Conservation (phyloP, 2,797 vertebrate species). For the Notolabrus celidotus region DNA sequence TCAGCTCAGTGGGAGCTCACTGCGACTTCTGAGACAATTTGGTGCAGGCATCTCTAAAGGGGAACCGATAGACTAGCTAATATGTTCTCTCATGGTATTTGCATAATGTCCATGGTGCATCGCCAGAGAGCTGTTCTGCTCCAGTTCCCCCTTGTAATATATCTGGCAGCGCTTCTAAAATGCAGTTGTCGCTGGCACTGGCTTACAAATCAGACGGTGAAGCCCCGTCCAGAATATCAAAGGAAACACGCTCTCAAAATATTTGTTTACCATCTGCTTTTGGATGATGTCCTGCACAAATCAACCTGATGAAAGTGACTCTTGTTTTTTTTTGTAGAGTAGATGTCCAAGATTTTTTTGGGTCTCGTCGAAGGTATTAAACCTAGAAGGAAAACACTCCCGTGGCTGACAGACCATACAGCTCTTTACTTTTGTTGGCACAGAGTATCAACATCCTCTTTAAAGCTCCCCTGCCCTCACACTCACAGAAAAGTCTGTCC, state of each 20-base stretch:
- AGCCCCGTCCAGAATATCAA: slow-evolving; percentile 76
- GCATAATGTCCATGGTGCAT: slow-evolving; percentile 85
- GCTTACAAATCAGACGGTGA: slow-evolving; percentile 78
- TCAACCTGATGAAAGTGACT: slow-evolving; percentile 60
- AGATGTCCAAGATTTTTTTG: slow-evolving; percentile 29
- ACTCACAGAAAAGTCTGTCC: slow-evolving; percentile 46
- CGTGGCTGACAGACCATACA: slow-evolving; percentile 41
- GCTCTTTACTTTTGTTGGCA: slow-evolving; percentile 47
- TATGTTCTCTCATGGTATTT: slow-evolving; percentile 85
- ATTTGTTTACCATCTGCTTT: slow-evolving; percentile 79
- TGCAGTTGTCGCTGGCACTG: slow-evolving; percentile 81
- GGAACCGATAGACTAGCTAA: slow-evolving; percentile 85
- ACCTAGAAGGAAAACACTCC: slow-evolving; percentile 37
- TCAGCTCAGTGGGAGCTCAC: slow-evolving; percentile 79
- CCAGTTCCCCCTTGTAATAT: slow-evolving; percentile 85
- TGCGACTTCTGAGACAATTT: slow-evolving; percentile 83
- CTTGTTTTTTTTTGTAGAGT: slow-evolving; percentile 26
- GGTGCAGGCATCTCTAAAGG: slow-evolving; percentile 79
- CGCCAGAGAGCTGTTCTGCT: slow-evolving; percentile 85
- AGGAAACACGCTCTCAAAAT: slow-evolving; percentile 76
- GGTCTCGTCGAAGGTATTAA: slow-evolving; percentile 51
- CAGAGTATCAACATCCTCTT: slow-evolving; percentile 47
- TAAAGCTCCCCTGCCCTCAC: slow-evolving; percentile 43
- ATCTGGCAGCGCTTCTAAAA: slow-evolving; percentile 85
- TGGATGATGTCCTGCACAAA: slow-evolving; percentile 65